Evolutionary conservation across 2,113 vertebrate genomes (phyloP).

Genomic region (Cebus imitator): DNA sequence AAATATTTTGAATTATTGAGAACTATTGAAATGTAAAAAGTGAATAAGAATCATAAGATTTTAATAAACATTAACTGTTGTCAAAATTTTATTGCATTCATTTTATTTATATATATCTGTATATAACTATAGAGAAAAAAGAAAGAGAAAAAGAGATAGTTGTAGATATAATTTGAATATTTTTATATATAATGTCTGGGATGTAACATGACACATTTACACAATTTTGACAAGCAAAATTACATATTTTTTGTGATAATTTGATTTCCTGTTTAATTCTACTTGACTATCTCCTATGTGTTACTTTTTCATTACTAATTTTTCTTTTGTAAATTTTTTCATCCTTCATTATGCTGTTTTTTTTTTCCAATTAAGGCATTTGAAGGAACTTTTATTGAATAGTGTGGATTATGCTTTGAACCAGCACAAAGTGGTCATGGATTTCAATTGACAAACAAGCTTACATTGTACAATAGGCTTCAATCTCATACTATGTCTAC

Average conservation of each 20-base stretch:
- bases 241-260: not conserved
- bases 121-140: not conserved
- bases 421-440: not conserved
- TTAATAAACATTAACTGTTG: no score
- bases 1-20: not conserved
- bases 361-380: not conserved
- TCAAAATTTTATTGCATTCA: not conserved
- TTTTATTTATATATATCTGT: not conserved
- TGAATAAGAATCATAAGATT: not conserved
- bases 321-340: not conserved
- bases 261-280: not conserved
- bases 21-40: not conserved
- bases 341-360: not conserved
- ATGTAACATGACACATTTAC: not conserved
- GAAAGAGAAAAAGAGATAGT: not conserved
- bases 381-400: not conserved
- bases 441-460: not conserved
- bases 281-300: not conserved
- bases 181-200: not conserved
- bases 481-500: not conserved
- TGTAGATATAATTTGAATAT: not conserved
- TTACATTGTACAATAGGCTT: not conserved
- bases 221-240: not conserved
- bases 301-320: not conserved
- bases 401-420: not conserved